Base-by-base conservation (phyloP, 2,797 vertebrate genomes). In the Tolypeutes matacus region DNA sequence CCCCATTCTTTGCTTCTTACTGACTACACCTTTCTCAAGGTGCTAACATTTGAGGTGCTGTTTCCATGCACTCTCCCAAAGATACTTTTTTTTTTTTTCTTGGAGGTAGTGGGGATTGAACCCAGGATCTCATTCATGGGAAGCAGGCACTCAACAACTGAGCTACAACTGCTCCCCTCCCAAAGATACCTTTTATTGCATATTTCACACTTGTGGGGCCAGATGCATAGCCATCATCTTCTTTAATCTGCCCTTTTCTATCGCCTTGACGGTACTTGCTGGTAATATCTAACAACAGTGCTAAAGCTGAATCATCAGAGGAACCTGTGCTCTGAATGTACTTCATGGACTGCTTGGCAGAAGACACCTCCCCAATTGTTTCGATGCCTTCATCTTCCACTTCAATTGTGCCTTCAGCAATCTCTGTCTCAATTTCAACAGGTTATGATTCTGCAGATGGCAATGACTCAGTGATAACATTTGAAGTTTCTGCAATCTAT, bases 211-310 rank as follows among this genome's bases (percentile, higher is more conserved):
- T 99, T 98, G n/a, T n/a, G n/a, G n/a, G n/a, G n/a, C 42, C 42
- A 9, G 5, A 98, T 75, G 98, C 94, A 97, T 85, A 98, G 96
- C 97, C 98, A 95, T 80, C 98, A 92, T 99, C 98, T 93, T 96
- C 99, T 86, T 96, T 98, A 78, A 98, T 94, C 65, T 99, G 99
- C 82, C 99, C 98, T 46, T 99, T 98, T 95, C 98, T 98, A 82
- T 99, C 99, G 75, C 98, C 99, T 60, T 99, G 99, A 89, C 99
- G 99, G 98, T 99, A 99, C 97, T 99, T 99, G 98, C 99, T 99
- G 97, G 99, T 99, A 95, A 99, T 99, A 97, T 99, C 99, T 12
- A 99, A 99, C 88, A 99, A 98, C 95, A 99, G 98, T 62, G 99
- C 99, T 96, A 99, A 98, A 42, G 99, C 99, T 0, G 99, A 99